Base-by-base conservation (phyloP, 2,888 invertebrate genomes). In the Petrophora chlorosata region DNA sequence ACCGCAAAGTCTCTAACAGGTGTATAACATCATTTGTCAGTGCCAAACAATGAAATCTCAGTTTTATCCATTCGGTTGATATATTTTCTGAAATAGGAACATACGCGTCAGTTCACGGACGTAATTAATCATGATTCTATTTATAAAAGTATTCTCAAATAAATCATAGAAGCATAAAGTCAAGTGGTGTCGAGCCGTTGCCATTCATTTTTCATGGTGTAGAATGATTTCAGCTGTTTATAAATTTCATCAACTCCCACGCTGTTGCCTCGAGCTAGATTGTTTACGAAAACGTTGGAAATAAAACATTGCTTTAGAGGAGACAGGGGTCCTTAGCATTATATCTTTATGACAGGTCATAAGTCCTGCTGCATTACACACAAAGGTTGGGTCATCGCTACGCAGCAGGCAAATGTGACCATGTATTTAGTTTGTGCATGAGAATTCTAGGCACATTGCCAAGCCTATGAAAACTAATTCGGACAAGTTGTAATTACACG, bases 11-110 rank as follows among this genome's bases (percentile, higher is more conserved):
- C 67, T 91, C 91, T 55, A 97, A 89, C 68, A 97, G 91, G 55
- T 92, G 91, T 64, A 93, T 89, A 52, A 95, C 93, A 61, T 95
- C 95, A 40, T 93, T 87, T 12, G 93, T 88, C 61, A 95, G 81
- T 56, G 93, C 92, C 78, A 97, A 87, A 83, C 94, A 94, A 62
- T 94, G 92, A 85, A 96, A 96, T 69, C 97, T 94, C 64, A 96
- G 88, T 65, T 93, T 92, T 65, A 96, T 85, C 97, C 97, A 97
- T 85, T 94, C 92, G 63, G 92, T 82, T 78, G 96, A 96, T 70
- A 95, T 92, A 70, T 92, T 93, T 79, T 93, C 94, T 92, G 89
- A 39, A 92, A 89, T 53, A 73, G 67, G n/a, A 61, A 59, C 15
- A 17, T 41, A 17, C 9, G 10, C 16, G 30, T 32, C 47, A 30